Evolutionary conservation across 1,140 invertebrate genomes (phyloP).

Genomic region (Drosophila nasuta): DNA sequence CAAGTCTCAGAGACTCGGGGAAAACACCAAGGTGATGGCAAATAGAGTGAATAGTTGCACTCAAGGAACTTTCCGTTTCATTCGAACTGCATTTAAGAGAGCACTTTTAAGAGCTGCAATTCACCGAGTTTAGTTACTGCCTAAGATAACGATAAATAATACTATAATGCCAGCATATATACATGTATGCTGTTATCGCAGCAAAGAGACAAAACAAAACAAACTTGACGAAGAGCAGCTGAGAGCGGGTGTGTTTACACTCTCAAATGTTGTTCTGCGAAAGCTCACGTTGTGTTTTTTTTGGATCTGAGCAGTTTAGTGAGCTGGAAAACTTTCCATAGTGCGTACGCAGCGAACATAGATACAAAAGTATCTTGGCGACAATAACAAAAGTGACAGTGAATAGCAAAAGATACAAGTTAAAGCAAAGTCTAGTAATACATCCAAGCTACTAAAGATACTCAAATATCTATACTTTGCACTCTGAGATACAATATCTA

Average conservation of each 20-base stretch:
- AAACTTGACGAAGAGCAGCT: constrained; percentile 9
- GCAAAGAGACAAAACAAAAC: constrained; percentile 6
- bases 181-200: constrained; percentile 13
- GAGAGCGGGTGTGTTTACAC: background rate
- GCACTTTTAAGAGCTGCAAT: background rate
- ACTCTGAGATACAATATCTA: background rate
- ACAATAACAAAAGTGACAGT: constrained; percentile 17
- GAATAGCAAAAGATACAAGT: background rate
- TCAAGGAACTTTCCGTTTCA: constrained; percentile 30
- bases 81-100: constrained; percentile 31
- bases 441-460: background rate
- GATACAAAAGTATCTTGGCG: background rate
- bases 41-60: constrained; percentile 5
- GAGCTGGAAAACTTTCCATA: constrained; percentile 48
- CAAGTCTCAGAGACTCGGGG: constrained; percentile 20
- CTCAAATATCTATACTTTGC: background rate
- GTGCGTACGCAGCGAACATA: background rate
- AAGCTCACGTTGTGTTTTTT: constrained; percentile 22
- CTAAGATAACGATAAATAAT: constrained; percentile 23
- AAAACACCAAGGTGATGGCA: constrained; percentile 19
- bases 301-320: constrained; percentile 17
- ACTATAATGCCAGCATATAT: background rate
- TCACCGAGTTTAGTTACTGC: background rate
- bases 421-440: constrained; percentile 9
- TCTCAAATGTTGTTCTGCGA: constrained; percentile 14